These are phyloP conservation scores for Dermochelys coriacea DNA, from an alignment of 2,797 vertebrate species.

Conservation along the genomic window DNA sequence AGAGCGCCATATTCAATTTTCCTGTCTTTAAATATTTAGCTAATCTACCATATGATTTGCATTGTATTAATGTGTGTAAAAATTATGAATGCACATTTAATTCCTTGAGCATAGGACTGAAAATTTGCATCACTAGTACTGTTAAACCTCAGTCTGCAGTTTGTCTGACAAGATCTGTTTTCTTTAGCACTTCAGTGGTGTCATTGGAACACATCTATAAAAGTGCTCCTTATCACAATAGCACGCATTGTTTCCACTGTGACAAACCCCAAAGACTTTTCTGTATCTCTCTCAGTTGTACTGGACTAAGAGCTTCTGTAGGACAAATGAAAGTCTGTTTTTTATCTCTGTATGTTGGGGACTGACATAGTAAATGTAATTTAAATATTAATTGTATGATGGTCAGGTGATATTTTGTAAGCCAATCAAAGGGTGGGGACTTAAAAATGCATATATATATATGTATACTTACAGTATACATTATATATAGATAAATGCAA, in stretches of 20 bases:
- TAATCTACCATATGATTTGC: background rate
- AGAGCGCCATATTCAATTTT: background rate
- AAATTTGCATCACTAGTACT: background rate
- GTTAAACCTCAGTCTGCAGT: background rate
- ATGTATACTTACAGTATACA: background rate
- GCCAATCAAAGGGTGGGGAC: background rate
- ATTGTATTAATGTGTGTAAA: background rate
- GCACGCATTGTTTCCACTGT: background rate
- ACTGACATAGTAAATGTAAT: background rate
- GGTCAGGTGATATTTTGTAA: constrained; percentile 12
- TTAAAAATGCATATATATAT: background rate
- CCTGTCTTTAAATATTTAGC: background rate
- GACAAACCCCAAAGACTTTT: background rate
- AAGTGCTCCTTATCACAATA: background rate
- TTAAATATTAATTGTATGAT: background rate
- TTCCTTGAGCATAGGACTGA: background rate
- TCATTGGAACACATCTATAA: background rate
- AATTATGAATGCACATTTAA: background rate
- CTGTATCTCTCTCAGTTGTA: background rate
- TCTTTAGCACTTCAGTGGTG: background rate
- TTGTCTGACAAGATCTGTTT: background rate
- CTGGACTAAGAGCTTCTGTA: background rate
- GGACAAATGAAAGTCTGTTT: background rate
- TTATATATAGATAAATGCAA: background rate
- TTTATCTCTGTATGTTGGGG: background rate